Evolutionary conservation across 2,797 vertebrate species (phyloP), one percentile per base, ranked within the genome.

Genomic region (Decapterus maruadsi): DNA sequence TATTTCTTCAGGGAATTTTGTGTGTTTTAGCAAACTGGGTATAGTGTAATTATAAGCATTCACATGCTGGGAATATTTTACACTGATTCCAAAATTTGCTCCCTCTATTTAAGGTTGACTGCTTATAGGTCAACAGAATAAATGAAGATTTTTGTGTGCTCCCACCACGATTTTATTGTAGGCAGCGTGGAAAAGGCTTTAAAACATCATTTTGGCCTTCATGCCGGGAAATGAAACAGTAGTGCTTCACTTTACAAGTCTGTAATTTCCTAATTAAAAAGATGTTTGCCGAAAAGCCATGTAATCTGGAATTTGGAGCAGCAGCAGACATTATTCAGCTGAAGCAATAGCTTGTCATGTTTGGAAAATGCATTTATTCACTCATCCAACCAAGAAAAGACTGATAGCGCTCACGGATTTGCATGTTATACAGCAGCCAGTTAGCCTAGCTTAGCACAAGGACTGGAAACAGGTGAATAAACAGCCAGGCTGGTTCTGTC

Each of bases 11-110:
- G 58, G 22, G 73, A 57, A 29, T 61, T 2, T 38, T 0, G 13
- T 50, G 46, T 4, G 26, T 63, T 79, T 63, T 57, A 54, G 62
- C 40, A 38, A 68, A 65, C 31, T 58, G 16, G 34, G 63, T 34
- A 31, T 10, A 29, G 10, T 40, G 10, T n/a, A 55, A 20, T 31
- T 45, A 54, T 40, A 69, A 48, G 42, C 43, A 72, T 14, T 42
- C 4, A 22, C 6, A 46, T 11, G 26, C 31, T 51, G 56, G 53
- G 38, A 57, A 65, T 51, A 61, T 65, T 62, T 61, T 50, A 58
- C 7, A 10, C 9, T 26, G 20, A 68, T 46, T 36, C 43, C 4
- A 68, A 13, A n/a, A 26, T 56, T 46, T 40, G 4, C 19, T 20
- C 17, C n/a, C 22, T 50, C n/a, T 38, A 45, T 62, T 38, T 70